phyloP scores from a whole-genome alignment of 2,888 invertebrate species.

The Bellardia bayeri region DNA sequence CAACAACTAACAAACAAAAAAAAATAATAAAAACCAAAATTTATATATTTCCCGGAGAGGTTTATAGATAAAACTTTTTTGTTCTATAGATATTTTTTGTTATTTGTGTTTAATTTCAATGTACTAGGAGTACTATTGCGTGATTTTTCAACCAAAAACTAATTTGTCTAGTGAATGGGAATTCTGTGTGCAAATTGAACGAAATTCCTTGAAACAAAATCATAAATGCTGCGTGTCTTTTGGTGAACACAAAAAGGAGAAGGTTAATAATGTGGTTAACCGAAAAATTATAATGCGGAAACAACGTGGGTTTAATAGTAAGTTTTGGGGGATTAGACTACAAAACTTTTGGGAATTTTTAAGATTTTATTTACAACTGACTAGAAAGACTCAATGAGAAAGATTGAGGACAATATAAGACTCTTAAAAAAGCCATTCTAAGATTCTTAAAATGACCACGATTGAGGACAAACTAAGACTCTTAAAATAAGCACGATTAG shows the following conservation, averaged over 20 bases:
- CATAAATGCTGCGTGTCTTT: neutral
- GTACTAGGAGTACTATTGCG: neutral
- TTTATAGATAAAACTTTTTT: constrained; percentile 32
- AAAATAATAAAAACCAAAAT: constrained; percentile 16
- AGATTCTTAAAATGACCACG: no score
- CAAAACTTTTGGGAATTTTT: no score
- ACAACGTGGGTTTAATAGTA: neutral
- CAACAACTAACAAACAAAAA: constrained; percentile 34
- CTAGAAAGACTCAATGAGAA: no score
- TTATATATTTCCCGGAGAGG: constrained; percentile 26
- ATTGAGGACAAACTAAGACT: no score
- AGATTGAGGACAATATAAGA: no score
- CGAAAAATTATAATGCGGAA: neutral
- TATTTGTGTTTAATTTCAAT: constrained; percentile 15
- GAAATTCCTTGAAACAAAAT: neutral
- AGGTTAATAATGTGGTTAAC: constrained; percentile 22
- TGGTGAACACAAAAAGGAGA: neutral
- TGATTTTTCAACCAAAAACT: constrained; percentile 13
- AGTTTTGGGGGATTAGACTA: neutral
- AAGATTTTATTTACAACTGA: no score
- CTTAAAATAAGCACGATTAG: no score
- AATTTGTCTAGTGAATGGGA: constrained; percentile 19
- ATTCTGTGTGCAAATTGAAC: constrained; percentile 27
- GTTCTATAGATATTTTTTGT: constrained; percentile 23
- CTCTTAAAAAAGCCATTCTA: no score